Base-by-base conservation (phyloP, 1,140 invertebrate genomes). In the Aphaenogaster ashmeadi region DNA sequence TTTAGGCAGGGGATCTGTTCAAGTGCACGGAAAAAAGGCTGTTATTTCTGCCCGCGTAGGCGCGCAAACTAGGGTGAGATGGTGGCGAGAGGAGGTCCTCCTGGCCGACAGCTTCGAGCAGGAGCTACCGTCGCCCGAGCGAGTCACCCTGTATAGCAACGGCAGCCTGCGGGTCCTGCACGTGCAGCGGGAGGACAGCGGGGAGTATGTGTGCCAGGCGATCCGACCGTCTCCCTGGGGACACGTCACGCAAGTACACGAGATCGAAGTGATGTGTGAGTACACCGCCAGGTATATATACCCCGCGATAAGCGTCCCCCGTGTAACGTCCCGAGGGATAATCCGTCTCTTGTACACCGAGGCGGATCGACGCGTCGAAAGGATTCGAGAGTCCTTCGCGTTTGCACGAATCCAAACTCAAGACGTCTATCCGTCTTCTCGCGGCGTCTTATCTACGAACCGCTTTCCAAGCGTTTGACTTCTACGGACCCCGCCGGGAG, bases 221-320 rank as follows among this genome's bases (percentile, higher is more conserved):
- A 96, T 96, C n/a, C 95, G 97, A 64, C 96, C 97, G 3, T 93
- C 95, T 56, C 95, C 96, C 21, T 96, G 96, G 96, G 95, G 95
- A n/a, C 93, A 96, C 58, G 96, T 97, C 9, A 96, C 96, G 72
- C 97, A 98, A 94, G 95, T 96, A 44, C 97, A 98, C 92, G 96
- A 97, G 50, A 97, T 98, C 84, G 96, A 98, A 96, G 97, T 98
- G 47, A 96, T 97, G 93, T 97, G 97, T 97, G 95, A 97, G 97
- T 96, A 88, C 52, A n/a, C 41, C n/a, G 7, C 13, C 33, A 74
- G 47, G 52, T 41, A 15, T 54, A 41, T 50, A 69, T 27, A 83
- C n/a, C n/a, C 9, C 8, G 52, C 56, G 21, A 72, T 72, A 84
- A 74, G 47, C 64, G 47, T 6, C 60, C 3, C 38, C n/a, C 8